Conservation (phyloP, 2,113 vertebrate genomes). For the Labrus mixtus region DNA sequence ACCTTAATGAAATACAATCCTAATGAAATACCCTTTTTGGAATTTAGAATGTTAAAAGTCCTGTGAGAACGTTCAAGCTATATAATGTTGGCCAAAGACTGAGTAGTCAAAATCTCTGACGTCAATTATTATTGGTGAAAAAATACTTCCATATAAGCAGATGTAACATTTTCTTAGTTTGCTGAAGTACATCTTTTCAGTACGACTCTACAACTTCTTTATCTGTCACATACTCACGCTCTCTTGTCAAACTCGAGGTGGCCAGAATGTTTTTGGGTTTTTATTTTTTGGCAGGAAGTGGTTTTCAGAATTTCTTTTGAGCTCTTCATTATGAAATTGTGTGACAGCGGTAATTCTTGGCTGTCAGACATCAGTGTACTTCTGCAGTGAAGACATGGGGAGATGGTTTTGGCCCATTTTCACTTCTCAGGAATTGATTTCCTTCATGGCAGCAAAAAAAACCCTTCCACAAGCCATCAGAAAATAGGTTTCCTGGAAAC, state of each 20-base stretch:
- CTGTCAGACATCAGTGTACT: background rate
- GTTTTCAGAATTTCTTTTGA: slow-evolving; percentile 10
- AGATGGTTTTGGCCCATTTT: background rate
- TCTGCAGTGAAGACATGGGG: background rate
- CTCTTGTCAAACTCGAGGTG: slow-evolving; percentile 12
- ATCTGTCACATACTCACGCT: background rate
- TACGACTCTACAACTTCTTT: background rate
- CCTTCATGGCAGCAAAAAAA: background rate
- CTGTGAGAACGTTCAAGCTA: no score
- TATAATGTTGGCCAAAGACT: background rate
- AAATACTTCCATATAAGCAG: background rate
- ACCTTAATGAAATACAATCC: no score
- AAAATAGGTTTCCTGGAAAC: background rate
- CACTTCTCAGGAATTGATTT: background rate
- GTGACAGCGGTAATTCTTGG: background rate
- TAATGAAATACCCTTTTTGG: no score
- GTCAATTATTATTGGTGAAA: background rate
- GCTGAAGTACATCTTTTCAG: background rate
- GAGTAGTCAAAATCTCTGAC: background rate
- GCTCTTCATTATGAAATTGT: slow-evolving; percentile 8
- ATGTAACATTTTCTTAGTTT: background rate
- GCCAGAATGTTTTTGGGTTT: background rate
- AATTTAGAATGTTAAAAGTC: no score
- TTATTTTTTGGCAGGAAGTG: slow-evolving; percentile 7
- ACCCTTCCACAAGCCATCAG: background rate